These are phyloP conservation scores for Fregetta grallaria DNA, from an alignment of 2,113 vertebrate genomes.

Conservation along the genomic window DNA sequence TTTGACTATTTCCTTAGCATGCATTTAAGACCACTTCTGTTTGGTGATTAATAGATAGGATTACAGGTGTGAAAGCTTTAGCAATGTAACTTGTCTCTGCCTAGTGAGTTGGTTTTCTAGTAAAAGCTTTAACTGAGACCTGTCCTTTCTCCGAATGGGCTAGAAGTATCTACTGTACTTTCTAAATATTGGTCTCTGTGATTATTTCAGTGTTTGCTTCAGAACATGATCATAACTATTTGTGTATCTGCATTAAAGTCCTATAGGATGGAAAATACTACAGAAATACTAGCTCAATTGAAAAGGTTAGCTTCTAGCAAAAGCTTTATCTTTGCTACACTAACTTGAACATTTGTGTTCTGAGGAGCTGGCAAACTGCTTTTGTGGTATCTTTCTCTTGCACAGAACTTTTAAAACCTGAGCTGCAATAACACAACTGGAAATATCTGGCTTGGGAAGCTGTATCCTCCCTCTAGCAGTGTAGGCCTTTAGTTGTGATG, in stretches of 20 bases:
- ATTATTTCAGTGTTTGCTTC: not conserved
- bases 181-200: not conserved
- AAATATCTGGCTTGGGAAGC: not conserved
- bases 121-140: not conserved
- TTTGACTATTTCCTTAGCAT: not conserved
- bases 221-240: not conserved
- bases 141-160: not conserved
- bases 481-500: not conserved
- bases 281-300: not conserved
- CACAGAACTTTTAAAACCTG: not conserved
- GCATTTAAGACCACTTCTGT: not conserved
- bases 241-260: not conserved
- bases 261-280: not conserved
- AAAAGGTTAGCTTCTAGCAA: not conserved
- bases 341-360: not conserved
- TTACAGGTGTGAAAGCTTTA: not conserved
- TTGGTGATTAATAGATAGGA: not conserved
- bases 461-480: not conserved
- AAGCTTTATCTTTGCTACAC: not conserved
- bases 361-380: not conserved
- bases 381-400: not conserved
- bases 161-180: not conserved
- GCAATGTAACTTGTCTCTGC: not conserved
- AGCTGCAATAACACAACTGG: not conserved
- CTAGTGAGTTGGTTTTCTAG: not conserved